A percentile compares a stretch with the other conserved stretches of the same genome.
Evolutionary conservation across 2,113 vertebrate genomes (phyloP).

Genomic region (Pelecanus crispus): DNA sequence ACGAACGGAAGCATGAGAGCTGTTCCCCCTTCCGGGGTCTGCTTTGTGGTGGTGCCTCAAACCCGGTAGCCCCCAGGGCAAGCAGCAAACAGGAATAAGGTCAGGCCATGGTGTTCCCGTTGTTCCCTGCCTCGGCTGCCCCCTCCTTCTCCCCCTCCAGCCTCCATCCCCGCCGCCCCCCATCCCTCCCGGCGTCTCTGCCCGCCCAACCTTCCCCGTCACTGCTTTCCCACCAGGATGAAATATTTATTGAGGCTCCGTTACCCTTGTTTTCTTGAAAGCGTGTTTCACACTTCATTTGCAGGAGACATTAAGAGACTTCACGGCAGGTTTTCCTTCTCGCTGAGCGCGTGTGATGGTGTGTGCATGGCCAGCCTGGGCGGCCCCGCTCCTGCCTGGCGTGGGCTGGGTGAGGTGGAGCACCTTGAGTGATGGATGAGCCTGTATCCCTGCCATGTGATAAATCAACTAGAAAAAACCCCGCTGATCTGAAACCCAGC

Average conservation of each 20-base stretch:
- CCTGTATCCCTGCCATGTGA: background rate
- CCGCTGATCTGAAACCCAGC: background rate
- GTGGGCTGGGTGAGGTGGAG: background rate
- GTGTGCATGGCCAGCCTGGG: background rate
- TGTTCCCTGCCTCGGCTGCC: background rate
- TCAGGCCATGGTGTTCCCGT: background rate
- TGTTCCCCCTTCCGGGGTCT: background rate
- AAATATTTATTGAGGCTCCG: constrained; percentile 36
- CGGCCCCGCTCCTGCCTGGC: rapidly evolving
- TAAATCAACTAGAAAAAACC: background rate
- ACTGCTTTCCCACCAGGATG: constrained; percentile 7
- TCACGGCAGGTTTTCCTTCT: background rate
- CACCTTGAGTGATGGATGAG: background rate
- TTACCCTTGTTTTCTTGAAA: constrained; percentile 44
- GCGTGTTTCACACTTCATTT: constrained; percentile 48
- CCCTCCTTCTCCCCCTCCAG: background rate
- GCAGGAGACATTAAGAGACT: background rate
- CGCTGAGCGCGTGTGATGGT: rapidly evolving
- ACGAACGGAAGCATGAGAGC: background rate
- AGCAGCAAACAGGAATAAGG: constrained; percentile 6
- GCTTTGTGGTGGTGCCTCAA: background rate
- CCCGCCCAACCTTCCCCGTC: background rate
- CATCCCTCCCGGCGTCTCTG: background rate
- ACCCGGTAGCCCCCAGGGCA: background rate
- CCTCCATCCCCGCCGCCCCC: background rate